Evolutionary conservation across 2,113 vertebrate species (phyloP), one percentile per base, ranked within the genome.

Genomic region (Nycticryphes semicollaris): DNA sequence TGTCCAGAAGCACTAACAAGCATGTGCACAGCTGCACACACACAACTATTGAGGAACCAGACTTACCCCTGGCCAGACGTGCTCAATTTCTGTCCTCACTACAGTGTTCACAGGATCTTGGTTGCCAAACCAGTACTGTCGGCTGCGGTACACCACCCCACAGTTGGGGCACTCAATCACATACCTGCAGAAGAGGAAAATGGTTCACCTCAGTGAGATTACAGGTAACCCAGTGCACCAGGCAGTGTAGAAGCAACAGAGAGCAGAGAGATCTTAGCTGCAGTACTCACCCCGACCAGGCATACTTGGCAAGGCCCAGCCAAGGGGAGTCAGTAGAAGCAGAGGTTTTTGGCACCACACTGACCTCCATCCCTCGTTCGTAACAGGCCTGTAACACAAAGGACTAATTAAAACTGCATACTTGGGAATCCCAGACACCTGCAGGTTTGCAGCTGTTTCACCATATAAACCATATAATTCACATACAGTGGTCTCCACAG

Each of bases 81-180:
- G 99, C 84, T 99, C 99, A 92, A 99, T 99, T 97, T 99, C 99
- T 30, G 99, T 99, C 89, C 99, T 98, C 91, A 99, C 99, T 85
- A 99, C 99, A 1, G 99, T 99, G 96, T 99, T 99, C 94, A 99
- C 99, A n/a, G 99, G 99, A 95, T 99, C 99, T 91, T 99, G 99
- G 98, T 99, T 99, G 67, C 99, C 99, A 96, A 99, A 99, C 99
- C 99, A 99, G 97, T 99, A 99, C 96, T 99, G 99, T 27, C 99
- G 98, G 97, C 99, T 99, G 83, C 99, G 97, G 94, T 99, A 99
- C 96, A 99, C 99, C 95, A 99, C 99, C 6, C 98, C 98, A 7
- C 99, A 99, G 97, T 99, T 99, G 51, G 99, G 99, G 93, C 99
- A 99, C 93, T 99, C 99, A 1, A 99, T 99, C 87, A 99, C 99